phyloP scores from a whole-genome alignment of 2,113 vertebrate species.

The Trematomus loennbergii region DNA sequence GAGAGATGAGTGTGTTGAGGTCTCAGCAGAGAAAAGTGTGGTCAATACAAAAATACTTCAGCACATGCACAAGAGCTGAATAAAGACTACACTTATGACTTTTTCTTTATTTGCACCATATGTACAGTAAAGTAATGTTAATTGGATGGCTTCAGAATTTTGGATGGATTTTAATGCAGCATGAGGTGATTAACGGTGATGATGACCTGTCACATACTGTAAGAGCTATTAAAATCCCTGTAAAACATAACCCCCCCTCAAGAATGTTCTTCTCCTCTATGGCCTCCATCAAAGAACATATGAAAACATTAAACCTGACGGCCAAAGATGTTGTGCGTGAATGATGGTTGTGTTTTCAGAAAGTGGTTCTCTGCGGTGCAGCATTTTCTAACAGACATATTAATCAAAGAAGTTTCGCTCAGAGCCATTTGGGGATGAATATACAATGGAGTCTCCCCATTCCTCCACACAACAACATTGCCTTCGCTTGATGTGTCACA shows the following conservation, averaged over 20 bases:
- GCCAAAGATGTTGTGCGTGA: conserved; percentile 66
- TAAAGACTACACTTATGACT: not conserved
- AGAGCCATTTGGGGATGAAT: conserved; percentile 75
- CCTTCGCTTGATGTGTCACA: conserved; percentile 57
- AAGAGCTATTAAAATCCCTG: conserved; percentile 31
- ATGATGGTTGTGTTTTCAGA: conserved; percentile 58
- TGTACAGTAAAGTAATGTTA: conserved; percentile 22
- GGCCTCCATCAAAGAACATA: conserved; percentile 47
- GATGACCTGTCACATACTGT: conserved; percentile 31
- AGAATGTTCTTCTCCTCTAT: conserved; percentile 40
- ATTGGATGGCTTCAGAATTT: conserved; percentile 22
- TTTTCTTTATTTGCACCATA: not conserved
- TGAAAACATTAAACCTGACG: conserved; percentile 63
- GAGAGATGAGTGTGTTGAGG: conserved; percentile 1
- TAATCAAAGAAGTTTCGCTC: conserved; percentile 76
- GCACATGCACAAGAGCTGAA: not conserved
- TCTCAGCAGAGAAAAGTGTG: conserved; percentile 4
- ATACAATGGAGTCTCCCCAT: conserved; percentile 56
- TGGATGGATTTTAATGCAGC: conserved; percentile 36
- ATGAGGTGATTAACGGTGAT: conserved; percentile 51
- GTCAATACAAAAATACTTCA: not conserved
- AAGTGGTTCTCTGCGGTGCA: conserved; percentile 62
- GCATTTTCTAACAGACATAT: conserved; percentile 68
- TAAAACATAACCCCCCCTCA: conserved; percentile 42
- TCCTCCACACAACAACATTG: conserved; percentile 57